A percentile compares a stretch with the other conserved stretches of the same genome.
These are phyloP conservation scores for Homalodisca vitripennis DNA, from an alignment of 1,140 invertebrate genomes.

Conservation along the genomic window DNA sequence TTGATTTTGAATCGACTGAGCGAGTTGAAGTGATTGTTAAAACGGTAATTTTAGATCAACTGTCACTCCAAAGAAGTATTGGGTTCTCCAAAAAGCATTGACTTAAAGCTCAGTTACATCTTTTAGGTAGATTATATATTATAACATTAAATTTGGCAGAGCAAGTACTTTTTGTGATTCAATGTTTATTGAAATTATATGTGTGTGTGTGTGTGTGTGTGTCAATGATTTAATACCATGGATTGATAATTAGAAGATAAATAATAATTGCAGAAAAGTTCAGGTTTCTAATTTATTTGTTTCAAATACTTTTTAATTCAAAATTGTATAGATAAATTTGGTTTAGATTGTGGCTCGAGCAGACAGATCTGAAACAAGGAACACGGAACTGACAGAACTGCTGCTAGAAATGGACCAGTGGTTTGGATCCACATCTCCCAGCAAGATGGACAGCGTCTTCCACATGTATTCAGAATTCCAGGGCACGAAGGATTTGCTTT, in stretches of 20 bases:
- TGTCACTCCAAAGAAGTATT: no score
- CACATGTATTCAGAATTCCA: slow-evolving; percentile 53
- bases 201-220: no score
- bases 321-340: not conserved
- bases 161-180: no score
- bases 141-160: no score
- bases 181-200: no score
- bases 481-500: slow-evolving; percentile 52
- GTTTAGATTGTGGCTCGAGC: slow-evolving; percentile 41
- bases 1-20: no score
- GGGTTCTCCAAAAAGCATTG: no score
- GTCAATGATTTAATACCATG: not conserved
- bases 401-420: slow-evolving; percentile 55
- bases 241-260: not conserved
- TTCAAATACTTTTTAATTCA: not conserved
- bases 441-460: slow-evolving; percentile 45
- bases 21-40: no score
- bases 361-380: slow-evolving; percentile 33
- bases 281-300: not conserved
- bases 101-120: no score
- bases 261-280: not conserved
- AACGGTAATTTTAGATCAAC: no score
- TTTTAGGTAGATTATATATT: no score
- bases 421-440: slow-evolving; percentile 42
- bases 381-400: slow-evolving; percentile 45